These are phyloP conservation scores for Globia sparganii DNA, from an alignment of 2,888 invertebrate genomes.

Conservation along the genomic window DNA sequence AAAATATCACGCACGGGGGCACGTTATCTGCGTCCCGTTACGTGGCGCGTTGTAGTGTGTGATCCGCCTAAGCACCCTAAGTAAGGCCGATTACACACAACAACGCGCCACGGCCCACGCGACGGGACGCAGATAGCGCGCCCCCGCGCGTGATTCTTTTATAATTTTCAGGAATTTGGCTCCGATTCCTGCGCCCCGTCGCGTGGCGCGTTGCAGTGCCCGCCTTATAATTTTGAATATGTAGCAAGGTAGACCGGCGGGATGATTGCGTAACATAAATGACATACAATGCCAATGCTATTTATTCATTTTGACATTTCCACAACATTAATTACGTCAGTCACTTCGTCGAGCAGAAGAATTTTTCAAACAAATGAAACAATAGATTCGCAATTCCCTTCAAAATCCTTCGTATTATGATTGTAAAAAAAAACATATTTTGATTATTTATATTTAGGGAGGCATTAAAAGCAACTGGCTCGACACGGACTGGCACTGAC, in stretches of 20 bases:
- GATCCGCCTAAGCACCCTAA: too few species aligned
- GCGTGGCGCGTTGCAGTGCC: too few species aligned
- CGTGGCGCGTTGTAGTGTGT: too few species aligned
- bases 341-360: background rate
- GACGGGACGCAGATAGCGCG: too few species aligned
- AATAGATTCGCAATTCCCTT: background rate
- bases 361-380: background rate
- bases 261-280: background rate
- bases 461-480: conserved; percentile 17
- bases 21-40: too few species aligned
- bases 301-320: background rate
- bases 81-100: too few species aligned
- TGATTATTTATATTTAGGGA: conserved; percentile 5
- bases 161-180: too few species aligned
- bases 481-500: conserved; percentile 5
- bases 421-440: background rate
- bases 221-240: background rate
- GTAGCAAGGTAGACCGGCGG: background rate
- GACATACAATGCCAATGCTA: background rate
- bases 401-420: background rate
- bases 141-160: too few species aligned
- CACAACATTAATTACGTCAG: background rate
- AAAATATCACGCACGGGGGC: too few species aligned
- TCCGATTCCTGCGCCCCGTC: too few species aligned
- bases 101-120: too few species aligned